These are phyloP conservation scores for Sebastes glaucus DNA, from an alignment of 2,797 vertebrate species.

Conservation along the genomic window DNA sequence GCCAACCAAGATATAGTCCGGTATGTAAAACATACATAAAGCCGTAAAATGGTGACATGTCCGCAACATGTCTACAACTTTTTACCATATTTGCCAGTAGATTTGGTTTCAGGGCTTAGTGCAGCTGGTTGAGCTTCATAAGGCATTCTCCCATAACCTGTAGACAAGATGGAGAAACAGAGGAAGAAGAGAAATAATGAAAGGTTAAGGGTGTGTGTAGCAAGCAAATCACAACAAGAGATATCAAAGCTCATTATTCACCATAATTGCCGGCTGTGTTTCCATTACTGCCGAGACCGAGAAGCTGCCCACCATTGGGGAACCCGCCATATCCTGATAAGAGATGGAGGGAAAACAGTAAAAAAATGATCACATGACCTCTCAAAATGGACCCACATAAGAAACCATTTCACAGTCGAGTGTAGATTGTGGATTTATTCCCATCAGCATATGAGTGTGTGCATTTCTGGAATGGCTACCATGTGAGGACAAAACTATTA, in stretches of 20 bases:
- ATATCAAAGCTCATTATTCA: constrained; percentile 4
- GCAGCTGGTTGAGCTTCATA: constrained; percentile 62
- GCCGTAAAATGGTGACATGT: too few relatives aligned
- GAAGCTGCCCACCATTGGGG: constrained; percentile 47
- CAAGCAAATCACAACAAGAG: background rate
- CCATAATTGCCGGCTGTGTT: constrained; percentile 63
- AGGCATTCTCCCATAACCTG: constrained; percentile 72
- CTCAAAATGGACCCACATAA: background rate
- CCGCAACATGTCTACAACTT: background rate
- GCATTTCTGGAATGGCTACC: background rate
- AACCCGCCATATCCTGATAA: constrained; percentile 58
- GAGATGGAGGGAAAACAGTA: background rate
- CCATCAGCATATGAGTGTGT: background rate
- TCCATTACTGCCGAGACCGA: constrained; percentile 49
- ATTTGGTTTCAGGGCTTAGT: constrained; percentile 43
- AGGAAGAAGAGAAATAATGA: background rate
- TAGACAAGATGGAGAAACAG: background rate
- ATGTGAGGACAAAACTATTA: background rate
- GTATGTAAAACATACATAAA: too few relatives aligned
- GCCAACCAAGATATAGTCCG: too few relatives aligned
- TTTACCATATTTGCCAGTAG: constrained; percentile 59
- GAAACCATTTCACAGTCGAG: background rate
- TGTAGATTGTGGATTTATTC: background rate
- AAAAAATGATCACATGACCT: background rate
- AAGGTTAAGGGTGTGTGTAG: background rate